A percentile compares a stretch with the other conserved stretches of the same genome.
Evolutionary conservation across 2,797 vertebrate species (phyloP).

Genomic region (Coranthus polyacanthus): DNA sequence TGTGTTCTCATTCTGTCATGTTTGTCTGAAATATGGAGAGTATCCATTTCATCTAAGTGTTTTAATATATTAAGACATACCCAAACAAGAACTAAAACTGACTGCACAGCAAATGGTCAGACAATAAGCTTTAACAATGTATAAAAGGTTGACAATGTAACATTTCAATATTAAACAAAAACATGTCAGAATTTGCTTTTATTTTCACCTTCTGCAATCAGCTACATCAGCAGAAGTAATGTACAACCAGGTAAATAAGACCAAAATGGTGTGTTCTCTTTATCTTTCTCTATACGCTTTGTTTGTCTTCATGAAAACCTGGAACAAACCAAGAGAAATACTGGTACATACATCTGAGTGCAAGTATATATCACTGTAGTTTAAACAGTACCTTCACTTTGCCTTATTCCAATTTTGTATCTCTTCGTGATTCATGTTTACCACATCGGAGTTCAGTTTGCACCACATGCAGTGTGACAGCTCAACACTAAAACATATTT

Average conservation of each 20-base stretch:
- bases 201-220: conserved; percentile 6
- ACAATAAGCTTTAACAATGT: conserved; percentile 67
- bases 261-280: conserved; percentile 2
- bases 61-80: conserved; percentile 67
- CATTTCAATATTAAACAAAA: conserved; percentile 1
- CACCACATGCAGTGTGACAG: conserved; percentile 11
- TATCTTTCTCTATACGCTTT: conserved; percentile 34
- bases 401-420: conserved; percentile 61
- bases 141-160: conserved; percentile 9
- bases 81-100: conserved; percentile 60
- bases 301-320: conserved; percentile 25
- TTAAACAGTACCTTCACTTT: conserved; percentile 52
- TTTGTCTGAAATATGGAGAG: conserved; percentile 56
- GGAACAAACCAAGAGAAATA: conserved; percentile 13
- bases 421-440: conserved; percentile 8
- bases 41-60: conserved; percentile 56
- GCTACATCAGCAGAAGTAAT: not conserved
- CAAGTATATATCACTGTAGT: conserved; percentile 38
- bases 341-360: conserved; percentile 16
- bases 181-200: conserved; percentile 21
- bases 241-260: conserved; percentile 12
- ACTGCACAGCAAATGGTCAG: conserved; percentile 46
- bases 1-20: conserved; percentile 54
- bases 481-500: conserved; percentile 13
- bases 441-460: conserved; percentile 12